Conservation (phyloP, 2,113 vertebrate species). For the Nycticebus coucang region DNA sequence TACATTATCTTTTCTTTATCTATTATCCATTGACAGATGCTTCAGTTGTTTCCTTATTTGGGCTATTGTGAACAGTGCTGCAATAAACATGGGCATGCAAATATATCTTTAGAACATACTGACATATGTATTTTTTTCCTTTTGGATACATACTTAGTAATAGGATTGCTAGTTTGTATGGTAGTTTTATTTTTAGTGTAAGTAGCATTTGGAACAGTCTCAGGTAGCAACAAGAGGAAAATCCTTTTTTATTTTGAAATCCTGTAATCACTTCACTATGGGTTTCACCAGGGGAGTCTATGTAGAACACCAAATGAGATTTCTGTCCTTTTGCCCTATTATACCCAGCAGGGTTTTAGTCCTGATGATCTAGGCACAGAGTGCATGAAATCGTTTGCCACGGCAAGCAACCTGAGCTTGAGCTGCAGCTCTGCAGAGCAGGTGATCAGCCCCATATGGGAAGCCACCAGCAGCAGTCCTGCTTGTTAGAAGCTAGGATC, state of each 20-base stretch:
- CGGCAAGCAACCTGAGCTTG: no score
- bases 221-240: background rate
- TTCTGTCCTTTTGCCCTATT: no score
- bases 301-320: background rate
- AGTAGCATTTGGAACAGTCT: background rate
- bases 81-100: no score
- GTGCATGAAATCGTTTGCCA: background rate
- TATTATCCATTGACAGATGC: no score
- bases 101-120: no score
- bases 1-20: no score
- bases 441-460: background rate
- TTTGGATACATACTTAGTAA: no score
- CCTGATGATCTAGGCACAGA: background rate
- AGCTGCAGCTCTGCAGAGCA: background rate
- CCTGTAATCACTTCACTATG: background rate
- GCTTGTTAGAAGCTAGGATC: background rate
- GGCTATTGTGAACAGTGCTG: no score
- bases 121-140: no score
- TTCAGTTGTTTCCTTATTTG: no score
- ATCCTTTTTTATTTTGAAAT: background rate
- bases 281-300: background rate
- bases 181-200: background rate
- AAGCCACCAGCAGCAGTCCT: background rate
- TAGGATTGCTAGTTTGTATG: no score
- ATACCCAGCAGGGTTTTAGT: background rate